Base-by-base conservation (phyloP, 2,113 vertebrate genomes). In the Gallinago paraguaiae region DNA sequence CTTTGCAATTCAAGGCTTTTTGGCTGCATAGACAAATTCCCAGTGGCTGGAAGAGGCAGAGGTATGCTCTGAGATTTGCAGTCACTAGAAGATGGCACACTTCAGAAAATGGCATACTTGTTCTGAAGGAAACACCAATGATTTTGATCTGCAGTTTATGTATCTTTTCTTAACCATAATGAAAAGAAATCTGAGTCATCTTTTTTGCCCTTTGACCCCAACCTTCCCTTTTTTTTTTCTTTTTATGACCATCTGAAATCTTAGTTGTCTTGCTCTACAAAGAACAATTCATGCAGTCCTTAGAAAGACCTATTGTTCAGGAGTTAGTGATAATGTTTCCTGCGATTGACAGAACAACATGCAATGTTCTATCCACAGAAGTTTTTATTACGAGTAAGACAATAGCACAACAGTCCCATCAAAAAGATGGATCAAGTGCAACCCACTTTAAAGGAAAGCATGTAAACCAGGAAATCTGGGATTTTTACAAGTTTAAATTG, bases 331-430 rank as follows among this genome's bases (percentile, higher is more conserved):
- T 60, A 69, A 45, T 33, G 65, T 54, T 81, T 70, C 57, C 85
- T 81, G 60, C 16, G 8, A 64, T n/a, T 33, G 64, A 22, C 50
- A 65, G 70, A 89, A 74, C 39, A 88, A 81, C 33, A 67, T 39
- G 33, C 24, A 51, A 35, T 23, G 19, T 71, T 82, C 33, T 68
- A 65, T 5, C 25, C 28, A n/a, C 7, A 13, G 11, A 70, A 27
- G 8, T 86, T 93, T 95, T 95, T 95, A 84, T 86, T 86, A 71
- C 33, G 10, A 28, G 65, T 67, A 35, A 89, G 20, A 78, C 39
- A 92, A 81, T 86, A 86, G 48, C 18, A 50, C 60, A 91, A 86
- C 33, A 86, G 60, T 51, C 31, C 33, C 39, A 70, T 51, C 83
- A 46, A 91, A 79, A 30, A 84, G 56, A 64, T 7, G 50, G 81